Conservation (phyloP, 2,113 vertebrate species). For the Malaclemys terrapin region DNA sequence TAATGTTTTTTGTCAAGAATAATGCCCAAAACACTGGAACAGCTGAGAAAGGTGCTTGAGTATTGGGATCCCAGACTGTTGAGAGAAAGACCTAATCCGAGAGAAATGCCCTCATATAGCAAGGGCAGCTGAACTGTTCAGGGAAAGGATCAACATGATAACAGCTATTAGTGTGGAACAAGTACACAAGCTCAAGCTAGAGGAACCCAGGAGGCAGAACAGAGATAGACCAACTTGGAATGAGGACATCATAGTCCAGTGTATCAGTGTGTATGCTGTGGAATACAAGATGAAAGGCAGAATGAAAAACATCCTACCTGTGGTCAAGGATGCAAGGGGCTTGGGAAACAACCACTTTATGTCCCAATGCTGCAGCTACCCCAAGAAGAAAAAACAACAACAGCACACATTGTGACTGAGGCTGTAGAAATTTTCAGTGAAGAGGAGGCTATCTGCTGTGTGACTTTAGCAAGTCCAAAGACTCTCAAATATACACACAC, state of each 20-base stretch:
- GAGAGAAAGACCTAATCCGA: neutral
- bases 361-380: neutral
- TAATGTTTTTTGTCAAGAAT: neutral
- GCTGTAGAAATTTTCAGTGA: neutral
- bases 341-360: too few relatives aligned
- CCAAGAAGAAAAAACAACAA: neutral
- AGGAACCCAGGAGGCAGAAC: neutral
- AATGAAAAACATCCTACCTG: neutral
- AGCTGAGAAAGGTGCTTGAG: neutral
- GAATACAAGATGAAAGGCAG: neutral
- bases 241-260: neutral
- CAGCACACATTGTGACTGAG: neutral
- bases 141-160: neutral
- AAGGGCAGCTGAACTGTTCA: neutral
- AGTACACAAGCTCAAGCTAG: neutral
- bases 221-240: neutral
- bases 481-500: neutral
- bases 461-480: neutral
- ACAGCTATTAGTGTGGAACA: neutral
- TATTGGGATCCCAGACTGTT: neutral
- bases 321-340: neutral
- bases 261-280: neutral
- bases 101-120: neutral
- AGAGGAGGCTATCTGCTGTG: neutral
- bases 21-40: neutral